Base-by-base conservation (phyloP, 2,797 vertebrate genomes). In the Threskiornis aethiopicus region DNA sequence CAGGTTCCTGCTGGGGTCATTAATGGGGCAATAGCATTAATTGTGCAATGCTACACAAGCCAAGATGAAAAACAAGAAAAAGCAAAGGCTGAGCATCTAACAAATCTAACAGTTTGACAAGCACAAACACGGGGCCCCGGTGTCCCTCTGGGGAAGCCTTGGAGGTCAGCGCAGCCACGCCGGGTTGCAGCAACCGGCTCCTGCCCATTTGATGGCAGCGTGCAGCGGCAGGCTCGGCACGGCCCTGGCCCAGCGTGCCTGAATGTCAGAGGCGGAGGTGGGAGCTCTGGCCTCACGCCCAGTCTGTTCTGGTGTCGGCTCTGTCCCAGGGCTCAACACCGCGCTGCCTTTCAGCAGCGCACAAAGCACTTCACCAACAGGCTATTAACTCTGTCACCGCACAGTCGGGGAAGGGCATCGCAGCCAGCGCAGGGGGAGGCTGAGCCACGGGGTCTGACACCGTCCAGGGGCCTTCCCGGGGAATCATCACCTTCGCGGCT, bases 391-490 rank as follows among this genome's bases (percentile, higher is more conserved):
- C 52, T 35, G 47, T 3, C 42, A 0, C 0, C 2, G 84, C 52
- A 9, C 20, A 21, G 51, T 0, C 1, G 1, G 39, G 58, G 44
- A 66, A 5, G 58, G 9, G 4, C 59, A 21, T 22, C 62, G 28
- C 47, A 10, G 51, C 52, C 58, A 5, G 37, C 0, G 1, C 61
- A 9, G 52, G 42, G 39, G 7, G 11, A 21, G 31, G 5, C 83
- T 46, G 83, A 29, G 13, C 3, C 64, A 19, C 4, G 0, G 75
- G 26, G 8, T 4, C 47, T 41, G 79, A 17, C 46, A 7, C n/a
- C 10, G 2, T 1, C 42, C 52, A 3, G n/a, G 44, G 9, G 7
- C 22, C 59, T 33, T 35, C 26, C 39, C 0, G 0, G 10, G 12
- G 51, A 37, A 16, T 10, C 1, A 0, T 11, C 13, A 64, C 20